Conservation (phyloP, 2,113 vertebrate genomes). For the Cacatua alba region DNA sequence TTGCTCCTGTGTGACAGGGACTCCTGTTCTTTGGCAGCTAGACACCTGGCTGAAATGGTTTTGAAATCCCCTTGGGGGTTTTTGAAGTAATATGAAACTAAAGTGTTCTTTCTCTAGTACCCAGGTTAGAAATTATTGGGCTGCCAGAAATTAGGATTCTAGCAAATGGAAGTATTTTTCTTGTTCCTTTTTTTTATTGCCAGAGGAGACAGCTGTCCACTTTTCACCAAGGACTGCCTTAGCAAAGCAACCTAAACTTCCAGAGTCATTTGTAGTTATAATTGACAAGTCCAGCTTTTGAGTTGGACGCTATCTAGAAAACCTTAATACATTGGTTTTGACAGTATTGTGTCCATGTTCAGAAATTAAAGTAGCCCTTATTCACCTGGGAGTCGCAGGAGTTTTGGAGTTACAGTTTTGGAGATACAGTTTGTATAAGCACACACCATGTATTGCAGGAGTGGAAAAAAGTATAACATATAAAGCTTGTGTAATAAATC, state of each 20-base stretch:
- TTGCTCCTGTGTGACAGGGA: background rate
- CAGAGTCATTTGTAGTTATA: background rate
- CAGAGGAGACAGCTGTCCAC: background rate
- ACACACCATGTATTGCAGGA: background rate
- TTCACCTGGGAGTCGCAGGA: background rate
- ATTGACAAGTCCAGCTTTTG: background rate
- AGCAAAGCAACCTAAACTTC: background rate
- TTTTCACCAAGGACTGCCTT: background rate
- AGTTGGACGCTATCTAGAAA: background rate
- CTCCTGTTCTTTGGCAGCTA: background rate
- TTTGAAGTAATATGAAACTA: background rate
- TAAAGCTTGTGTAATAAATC: background rate
- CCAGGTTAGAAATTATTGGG: background rate
- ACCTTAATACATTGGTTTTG: background rate
- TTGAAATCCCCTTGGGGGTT: background rate
- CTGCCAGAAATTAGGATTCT: background rate
- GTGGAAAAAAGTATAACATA: background rate
- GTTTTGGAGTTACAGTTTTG: background rate
- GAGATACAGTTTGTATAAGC: background rate
- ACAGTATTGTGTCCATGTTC: background rate
- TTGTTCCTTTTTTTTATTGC: background rate
- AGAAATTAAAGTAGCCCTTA: background rate
- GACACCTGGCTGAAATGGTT: background rate
- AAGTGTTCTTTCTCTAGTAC: background rate
- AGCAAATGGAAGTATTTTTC: rapidly evolving